Evolutionary conservation across 2,888 invertebrate genomes (phyloP).

Genomic region (Xylota sylvarum): DNA sequence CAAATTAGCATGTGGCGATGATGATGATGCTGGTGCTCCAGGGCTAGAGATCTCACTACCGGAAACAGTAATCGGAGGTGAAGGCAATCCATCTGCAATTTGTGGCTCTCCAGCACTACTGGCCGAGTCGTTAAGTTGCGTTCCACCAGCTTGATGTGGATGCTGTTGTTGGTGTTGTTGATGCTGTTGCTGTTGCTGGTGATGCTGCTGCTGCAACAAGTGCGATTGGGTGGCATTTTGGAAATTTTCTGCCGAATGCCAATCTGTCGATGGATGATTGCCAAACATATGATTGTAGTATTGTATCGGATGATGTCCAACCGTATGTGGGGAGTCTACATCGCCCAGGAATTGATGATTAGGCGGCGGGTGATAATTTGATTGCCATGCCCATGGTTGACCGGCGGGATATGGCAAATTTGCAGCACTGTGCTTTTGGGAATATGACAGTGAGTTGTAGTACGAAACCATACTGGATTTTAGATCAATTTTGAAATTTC

Average conservation of each 20-base stretch:
- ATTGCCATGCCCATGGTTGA: slow-evolving; percentile 85
- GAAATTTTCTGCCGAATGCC: slow-evolving; percentile 83
- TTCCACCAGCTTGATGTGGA: slow-evolving; percentile 78
- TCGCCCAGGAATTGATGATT: slow-evolving; percentile 85
- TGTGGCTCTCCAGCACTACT: slow-evolving; percentile 79
- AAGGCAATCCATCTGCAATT: slow-evolving; percentile 85
- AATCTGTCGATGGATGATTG: slow-evolving; percentile 84
- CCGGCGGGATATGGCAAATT: slow-evolving; percentile 86
- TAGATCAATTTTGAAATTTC: slow-evolving; percentile 76
- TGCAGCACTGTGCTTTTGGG: slow-evolving; percentile 87
- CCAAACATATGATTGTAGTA: slow-evolving; percentile 85
- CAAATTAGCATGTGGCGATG: slow-evolving; percentile 84
- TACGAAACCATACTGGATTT: slow-evolving; percentile 89
- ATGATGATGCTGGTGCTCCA: slow-evolving; percentile 84
- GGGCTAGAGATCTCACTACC: slow-evolving; percentile 88
- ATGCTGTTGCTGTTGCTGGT: slow-evolving; percentile 73
- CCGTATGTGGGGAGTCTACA: slow-evolving; percentile 84
- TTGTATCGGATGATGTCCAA: slow-evolving; percentile 84
- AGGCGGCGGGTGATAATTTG: slow-evolving; percentile 85
- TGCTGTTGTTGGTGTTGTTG: slow-evolving; percentile 80
- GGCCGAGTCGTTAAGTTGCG: slow-evolving; percentile 80
- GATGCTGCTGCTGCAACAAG: slow-evolving; percentile 80
- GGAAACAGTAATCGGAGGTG: slow-evolving; percentile 86
- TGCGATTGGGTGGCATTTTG: slow-evolving; percentile 81
- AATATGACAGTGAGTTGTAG: slow-evolving; percentile 89